These are phyloP conservation scores for Corythaeola cristata DNA, from an alignment of 2,113 vertebrate genomes.

Conservation along the genomic window DNA sequence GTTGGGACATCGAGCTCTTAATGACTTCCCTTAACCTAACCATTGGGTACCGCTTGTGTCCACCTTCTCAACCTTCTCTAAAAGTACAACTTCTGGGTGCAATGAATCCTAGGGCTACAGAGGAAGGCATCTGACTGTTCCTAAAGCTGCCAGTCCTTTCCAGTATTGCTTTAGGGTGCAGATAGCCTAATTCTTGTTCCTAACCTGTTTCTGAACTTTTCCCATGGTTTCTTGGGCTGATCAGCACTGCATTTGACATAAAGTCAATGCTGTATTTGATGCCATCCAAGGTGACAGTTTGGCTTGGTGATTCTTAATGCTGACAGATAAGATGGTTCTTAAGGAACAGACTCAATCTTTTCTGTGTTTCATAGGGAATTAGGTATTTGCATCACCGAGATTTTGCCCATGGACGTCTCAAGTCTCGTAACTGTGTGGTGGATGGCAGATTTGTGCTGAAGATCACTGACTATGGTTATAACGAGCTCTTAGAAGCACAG, in stretches of 20 bases:
- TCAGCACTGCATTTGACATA: background rate
- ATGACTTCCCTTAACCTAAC: background rate
- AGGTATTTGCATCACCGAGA: conserved; percentile 90
- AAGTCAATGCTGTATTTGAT: background rate
- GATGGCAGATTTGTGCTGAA: conserved; percentile 92
- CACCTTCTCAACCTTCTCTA: background rate
- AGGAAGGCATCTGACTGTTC: background rate
- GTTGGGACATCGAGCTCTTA: background rate
- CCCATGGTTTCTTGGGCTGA: rapidly evolving
- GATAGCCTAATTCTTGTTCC: background rate
- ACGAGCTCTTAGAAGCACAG: conserved; percentile 84
- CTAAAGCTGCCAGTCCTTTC: background rate
- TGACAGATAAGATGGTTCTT: background rate
- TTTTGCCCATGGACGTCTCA: conserved; percentile 86
- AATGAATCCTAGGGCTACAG: background rate
- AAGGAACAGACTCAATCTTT: background rate
- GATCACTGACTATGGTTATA: conserved; percentile 89
- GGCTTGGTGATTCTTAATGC: background rate
- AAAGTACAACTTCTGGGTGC: background rate
- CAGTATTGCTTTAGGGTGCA: background rate
- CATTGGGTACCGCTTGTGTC: background rate
- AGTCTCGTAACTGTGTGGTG: conserved; percentile 91
- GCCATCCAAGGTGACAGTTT: background rate
- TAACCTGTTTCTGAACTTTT: background rate
- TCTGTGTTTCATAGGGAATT: conserved; percentile 80